Conservation (phyloP, 2,888 invertebrate species). For the Mellilla xanthometata region DNA sequence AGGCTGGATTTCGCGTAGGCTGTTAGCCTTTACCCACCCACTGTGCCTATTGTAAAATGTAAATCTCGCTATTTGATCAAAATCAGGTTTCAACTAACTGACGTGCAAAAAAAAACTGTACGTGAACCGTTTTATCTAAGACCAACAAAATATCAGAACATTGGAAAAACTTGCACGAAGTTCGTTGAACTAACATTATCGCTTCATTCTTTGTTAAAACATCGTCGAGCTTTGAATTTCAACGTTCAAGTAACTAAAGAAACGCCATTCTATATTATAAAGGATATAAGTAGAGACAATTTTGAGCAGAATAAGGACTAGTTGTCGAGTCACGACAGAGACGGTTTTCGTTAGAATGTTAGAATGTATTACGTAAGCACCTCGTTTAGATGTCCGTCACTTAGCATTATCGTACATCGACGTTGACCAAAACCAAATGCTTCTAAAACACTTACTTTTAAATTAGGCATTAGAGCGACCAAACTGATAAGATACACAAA, state of each 20-base stretch:
- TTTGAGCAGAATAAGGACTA: not conserved
- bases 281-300: not conserved
- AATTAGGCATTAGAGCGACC: too few relatives aligned
- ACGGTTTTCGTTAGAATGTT: slow-evolving; percentile 31
- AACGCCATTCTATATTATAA: slow-evolving; percentile 1
- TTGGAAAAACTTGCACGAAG: not conserved
- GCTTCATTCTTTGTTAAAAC: not conserved
- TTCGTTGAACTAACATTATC: slow-evolving; percentile 1
- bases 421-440: not conserved
- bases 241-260: not conserved
- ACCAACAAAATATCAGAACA: too few relatives aligned
- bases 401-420: slow-evolving; percentile 6
- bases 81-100: not conserved
- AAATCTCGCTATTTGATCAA: not conserved
- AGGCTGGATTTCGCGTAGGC: slow-evolving; percentile 12
- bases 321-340: slow-evolving; percentile 28
- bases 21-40: slow-evolving; percentile 4
- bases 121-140: too few relatives aligned
- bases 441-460: not conserved
- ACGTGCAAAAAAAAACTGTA: not conserved
- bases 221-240: too few relatives aligned
- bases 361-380: slow-evolving; percentile 33
- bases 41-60: slow-evolving; percentile 3
- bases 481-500: too few relatives aligned
- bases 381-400: slow-evolving; percentile 10